Evolutionary conservation across 2,888 invertebrate genomes (phyloP), one percentile per base, ranked within the genome.

Genomic region (Drosophila pseudotakahashii): DNA sequence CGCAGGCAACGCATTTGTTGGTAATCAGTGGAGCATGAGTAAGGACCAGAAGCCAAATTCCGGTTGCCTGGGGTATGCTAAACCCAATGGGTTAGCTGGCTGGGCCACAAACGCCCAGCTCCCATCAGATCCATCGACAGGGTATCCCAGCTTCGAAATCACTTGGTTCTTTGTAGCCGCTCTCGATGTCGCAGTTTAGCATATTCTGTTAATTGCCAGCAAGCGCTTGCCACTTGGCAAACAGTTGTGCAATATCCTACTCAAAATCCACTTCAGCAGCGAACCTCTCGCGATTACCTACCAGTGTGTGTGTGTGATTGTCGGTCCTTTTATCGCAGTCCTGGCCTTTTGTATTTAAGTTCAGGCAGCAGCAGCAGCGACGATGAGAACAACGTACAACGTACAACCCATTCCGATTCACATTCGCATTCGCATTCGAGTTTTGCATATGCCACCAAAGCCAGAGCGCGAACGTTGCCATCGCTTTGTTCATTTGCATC

Each of bases 401-500:
- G 11, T 11, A 11, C 34, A 34, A 16, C 42, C 16, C 37, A 37
- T 37, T 37, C 34, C 11, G 16, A 48, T 60, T 54, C 58, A 47
- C 1, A 19, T 19, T 19, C 37, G 37, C 37, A 37, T 34, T 34
- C 34, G 34, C 41, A 48, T 60, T 54, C 58, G 52, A 70, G 63
- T 69, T 76, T 76, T 78, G 79, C 79, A 79, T 81, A 77, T 76
- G 77, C 81, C 79, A 60, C 72, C 72, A 71, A 70, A 71, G 67
- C 62, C 61, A 73, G 67, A 64, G 59, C 55, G 53, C 54, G 32
- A 51, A 51, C 69, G 58, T 45, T 47, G 69, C 37, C 68, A 61
- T 60, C 78, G 77, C 77, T 81, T 84, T 79, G 83, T 83, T 87
- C 87, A 83, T 87, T 83, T 83, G 87, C 83, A 83, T 87, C 79